Evolutionary conservation across 2,113 vertebrate genomes (phyloP), one percentile per base, ranked within the genome.

Genomic region (Natator depressus): DNA sequence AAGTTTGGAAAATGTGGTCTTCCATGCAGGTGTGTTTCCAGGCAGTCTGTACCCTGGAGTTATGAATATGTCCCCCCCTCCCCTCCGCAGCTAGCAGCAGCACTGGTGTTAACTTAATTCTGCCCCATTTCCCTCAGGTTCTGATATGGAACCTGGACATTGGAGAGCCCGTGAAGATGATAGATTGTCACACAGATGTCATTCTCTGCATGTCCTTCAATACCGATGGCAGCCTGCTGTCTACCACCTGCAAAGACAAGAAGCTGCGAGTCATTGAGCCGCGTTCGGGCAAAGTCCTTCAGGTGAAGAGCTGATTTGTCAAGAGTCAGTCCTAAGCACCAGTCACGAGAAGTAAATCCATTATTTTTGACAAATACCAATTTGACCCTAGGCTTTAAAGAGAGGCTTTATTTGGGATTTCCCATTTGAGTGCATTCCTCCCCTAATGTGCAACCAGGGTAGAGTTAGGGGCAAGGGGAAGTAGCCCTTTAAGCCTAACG

Each of bases 191-290:
- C 98, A 96, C 98, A 0, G 99, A 99, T 0, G 99, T 99, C 96
- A 99, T 99, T 98, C 99, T 99, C 90, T 99, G 99, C 98, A 98
- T 99, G 99, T 99, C 99, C 95, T 99, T 99, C 98, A 99, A 99
- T 98, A 98, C 98, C 0, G 99, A 99, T 1, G 99, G 99, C 87
- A 99, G 99, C 97, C 98, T 99, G 81, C 93, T 99, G 95, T 98
- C 99, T 97, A 99, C 99, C 97, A 98, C 98, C 88, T 99, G 99
- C 98, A 99, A 99, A 94, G 99, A 99, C 98, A 99, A 99, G 98
- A 99, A 98, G 95, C 98, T 99, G 81, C 98, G 99, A 0, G 98
- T 99, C 59, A 98, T 99, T 5, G 99, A 99, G 97, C 99, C 99
- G 0, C 99, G 99, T 83, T 99, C 99, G 0, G 99, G 99, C 8